Conservation (phyloP, 2,888 invertebrate genomes). For the Schizaphis graminum region DNA sequence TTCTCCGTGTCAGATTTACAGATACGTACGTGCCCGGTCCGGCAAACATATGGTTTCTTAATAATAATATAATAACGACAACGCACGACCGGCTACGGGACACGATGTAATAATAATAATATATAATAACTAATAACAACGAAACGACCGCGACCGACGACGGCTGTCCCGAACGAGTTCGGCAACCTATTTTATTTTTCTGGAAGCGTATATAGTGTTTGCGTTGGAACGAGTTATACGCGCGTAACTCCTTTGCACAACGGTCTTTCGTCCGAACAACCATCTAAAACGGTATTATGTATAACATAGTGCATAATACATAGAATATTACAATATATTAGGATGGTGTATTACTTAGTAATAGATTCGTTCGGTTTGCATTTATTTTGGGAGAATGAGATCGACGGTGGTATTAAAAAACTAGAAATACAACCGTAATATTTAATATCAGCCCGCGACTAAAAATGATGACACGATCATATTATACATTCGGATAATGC, state of each 20-base stretch:
- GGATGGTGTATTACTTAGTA: background rate
- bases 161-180: slow-evolving; percentile 18
- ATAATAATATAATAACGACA: slow-evolving; percentile 37
- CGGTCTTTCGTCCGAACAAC: background rate
- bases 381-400: background rate
- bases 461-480: background rate
- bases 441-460: background rate
- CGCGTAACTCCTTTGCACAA: background rate
- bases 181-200: slow-evolving; percentile 7
- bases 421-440: background rate
- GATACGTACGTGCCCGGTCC: slow-evolving; percentile 51
- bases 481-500: background rate
- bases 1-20: slow-evolving; percentile 60
- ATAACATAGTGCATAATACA: background rate
- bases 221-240: background rate
- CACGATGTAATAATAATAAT: slow-evolving; percentile 5
- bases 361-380: background rate
- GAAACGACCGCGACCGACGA: background rate
- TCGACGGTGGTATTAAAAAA: background rate
- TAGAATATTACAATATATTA: too few species aligned
- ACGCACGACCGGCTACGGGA: slow-evolving; percentile 3
- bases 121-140: background rate
- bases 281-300: background rate
- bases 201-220: background rate
- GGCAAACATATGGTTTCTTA: slow-evolving; percentile 43